phyloP scores from a whole-genome alignment of 2,888 invertebrate genomes.

The Melipona beecheii region DNA sequence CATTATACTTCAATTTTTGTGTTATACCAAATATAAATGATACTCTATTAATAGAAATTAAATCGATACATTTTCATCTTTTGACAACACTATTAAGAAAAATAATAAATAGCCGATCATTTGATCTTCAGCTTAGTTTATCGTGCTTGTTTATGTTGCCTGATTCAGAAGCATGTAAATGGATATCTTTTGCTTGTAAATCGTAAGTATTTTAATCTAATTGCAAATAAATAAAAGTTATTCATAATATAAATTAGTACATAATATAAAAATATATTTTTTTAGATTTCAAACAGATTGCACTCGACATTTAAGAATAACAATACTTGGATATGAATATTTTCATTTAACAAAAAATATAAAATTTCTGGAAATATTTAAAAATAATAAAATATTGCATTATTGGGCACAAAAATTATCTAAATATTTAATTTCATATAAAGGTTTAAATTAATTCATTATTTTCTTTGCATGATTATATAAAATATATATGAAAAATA shows the following conservation, averaged over 20 bases:
- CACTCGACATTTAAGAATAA: constrained; percentile 69
- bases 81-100: constrained; percentile 79
- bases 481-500: neutral
- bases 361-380: constrained; percentile 61
- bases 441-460: constrained; percentile 69
- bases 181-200: constrained; percentile 65
- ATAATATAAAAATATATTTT: constrained; percentile 16
- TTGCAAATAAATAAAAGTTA: constrained; percentile 14
- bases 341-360: constrained; percentile 68
- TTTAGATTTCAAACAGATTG: constrained; percentile 71
- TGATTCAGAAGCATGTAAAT: constrained; percentile 71
- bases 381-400: constrained; percentile 72
- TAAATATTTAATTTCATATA: constrained; percentile 78
- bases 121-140: constrained; percentile 82
- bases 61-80: constrained; percentile 71
- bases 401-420: constrained; percentile 78
- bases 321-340: constrained; percentile 77
- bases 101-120: constrained; percentile 77
- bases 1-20: constrained; percentile 66
- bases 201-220: constrained; percentile 44
- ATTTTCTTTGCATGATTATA: neutral
- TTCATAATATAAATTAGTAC: neutral
- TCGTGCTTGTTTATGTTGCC: constrained; percentile 78
- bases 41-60: constrained; percentile 68
- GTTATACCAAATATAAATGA: constrained; percentile 35